phyloP scores from a whole-genome alignment of 2,888 invertebrate species.

The Dioctria rufipes region DNA sequence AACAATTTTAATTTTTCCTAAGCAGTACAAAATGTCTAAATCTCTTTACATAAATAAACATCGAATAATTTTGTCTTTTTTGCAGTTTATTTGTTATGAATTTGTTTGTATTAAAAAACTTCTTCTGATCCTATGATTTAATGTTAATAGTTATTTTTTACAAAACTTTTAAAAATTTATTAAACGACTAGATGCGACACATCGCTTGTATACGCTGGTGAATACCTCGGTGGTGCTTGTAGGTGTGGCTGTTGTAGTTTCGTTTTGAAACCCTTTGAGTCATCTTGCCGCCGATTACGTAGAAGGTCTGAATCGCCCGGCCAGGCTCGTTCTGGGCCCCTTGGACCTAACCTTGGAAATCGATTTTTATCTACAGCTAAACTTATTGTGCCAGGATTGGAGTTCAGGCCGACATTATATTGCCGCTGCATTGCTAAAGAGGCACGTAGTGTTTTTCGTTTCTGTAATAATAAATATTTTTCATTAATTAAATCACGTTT shows the following conservation, averaged over 20 bases:
- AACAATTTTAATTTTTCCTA: neutral
- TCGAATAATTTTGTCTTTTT: neutral
- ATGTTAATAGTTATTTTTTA: conserved; percentile 33
- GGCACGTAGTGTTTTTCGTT: conserved; percentile 88
- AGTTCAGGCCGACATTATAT: conserved; percentile 70
- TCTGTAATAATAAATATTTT: conserved; percentile 75
- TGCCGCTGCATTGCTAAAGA: conserved; percentile 84
- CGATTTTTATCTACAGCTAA: conserved; percentile 81
- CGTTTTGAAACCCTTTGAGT: conserved; percentile 43
- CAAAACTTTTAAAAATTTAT: conserved; percentile 60
- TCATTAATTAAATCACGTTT: neutral
- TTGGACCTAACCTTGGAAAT: conserved; percentile 70
- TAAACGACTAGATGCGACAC: conserved; percentile 86
- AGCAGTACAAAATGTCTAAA: neutral
- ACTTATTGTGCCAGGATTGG: conserved; percentile 84
- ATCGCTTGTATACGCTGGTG: conserved; percentile 84
- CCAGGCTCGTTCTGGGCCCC: conserved; percentile 79
- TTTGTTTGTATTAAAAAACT: conserved; percentile 7
- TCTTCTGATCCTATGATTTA: conserved; percentile 5
- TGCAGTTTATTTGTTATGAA: conserved; percentile 3
- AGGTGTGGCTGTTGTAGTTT: conserved; percentile 40
- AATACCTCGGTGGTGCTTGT: conserved; percentile 78
- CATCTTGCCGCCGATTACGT: conserved; percentile 75
- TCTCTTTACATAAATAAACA: neutral
- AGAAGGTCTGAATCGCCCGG: conserved; percentile 76